These are phyloP conservation scores for Leptoteleia sp. DNA, from an alignment of 1,140 invertebrate genomes.

Conservation along the genomic window DNA sequence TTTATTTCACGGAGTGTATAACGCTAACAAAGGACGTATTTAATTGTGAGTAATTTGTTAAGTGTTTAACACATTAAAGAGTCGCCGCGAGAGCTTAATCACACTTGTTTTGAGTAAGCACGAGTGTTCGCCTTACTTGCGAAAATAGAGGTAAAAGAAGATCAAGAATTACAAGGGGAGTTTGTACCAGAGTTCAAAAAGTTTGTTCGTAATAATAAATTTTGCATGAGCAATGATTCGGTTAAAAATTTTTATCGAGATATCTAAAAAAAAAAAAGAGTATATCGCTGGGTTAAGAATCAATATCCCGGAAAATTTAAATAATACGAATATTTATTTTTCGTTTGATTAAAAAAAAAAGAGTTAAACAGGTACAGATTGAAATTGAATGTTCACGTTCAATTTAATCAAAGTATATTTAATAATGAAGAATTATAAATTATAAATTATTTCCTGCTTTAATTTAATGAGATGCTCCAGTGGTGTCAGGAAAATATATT, in stretches of 20 bases:
- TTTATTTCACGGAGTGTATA: too few species aligned
- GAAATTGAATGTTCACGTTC: too few species aligned
- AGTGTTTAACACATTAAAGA: constrained; percentile 27
- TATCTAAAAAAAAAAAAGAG: constrained; percentile 5
- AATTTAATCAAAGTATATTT: too few species aligned
- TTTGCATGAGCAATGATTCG: constrained; percentile 36
- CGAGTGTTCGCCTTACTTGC: constrained; percentile 27
- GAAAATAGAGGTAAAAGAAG: constrained; percentile 43
- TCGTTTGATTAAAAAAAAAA: too few species aligned
- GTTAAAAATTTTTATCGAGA: constrained; percentile 31
- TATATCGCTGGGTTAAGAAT: constrained; percentile 9
- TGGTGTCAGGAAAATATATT: too few species aligned
- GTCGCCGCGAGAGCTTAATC: constrained; percentile 25
- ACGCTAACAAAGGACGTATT: background rate
- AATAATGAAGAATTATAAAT: too few species aligned
- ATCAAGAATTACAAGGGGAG: constrained; percentile 23
- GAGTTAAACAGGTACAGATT: too few species aligned
- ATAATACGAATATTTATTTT: too few species aligned
- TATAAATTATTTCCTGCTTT: too few species aligned
- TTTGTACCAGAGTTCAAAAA: constrained; percentile 23
- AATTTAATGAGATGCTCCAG: too few species aligned
- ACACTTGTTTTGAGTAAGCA: constrained; percentile 35
- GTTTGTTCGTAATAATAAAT: constrained; percentile 42
- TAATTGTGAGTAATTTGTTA: constrained; percentile 26
- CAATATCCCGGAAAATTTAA: constrained; percentile 32